Conservation (phyloP, 2,113 vertebrate genomes). For the Mesocricetus auratus region DNA sequence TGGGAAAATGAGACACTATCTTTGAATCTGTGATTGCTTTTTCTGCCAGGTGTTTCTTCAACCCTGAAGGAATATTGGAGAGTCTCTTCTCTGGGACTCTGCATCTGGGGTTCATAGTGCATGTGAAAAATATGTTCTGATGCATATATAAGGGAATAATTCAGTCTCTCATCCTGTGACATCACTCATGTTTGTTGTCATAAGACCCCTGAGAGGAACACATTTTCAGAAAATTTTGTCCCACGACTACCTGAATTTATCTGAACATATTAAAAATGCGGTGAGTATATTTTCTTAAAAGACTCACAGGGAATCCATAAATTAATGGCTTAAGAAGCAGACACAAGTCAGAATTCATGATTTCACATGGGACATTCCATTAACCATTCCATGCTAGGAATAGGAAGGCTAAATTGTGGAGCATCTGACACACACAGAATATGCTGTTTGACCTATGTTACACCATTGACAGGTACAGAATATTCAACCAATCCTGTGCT, state of each 20-base stretch:
- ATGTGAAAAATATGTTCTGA: neutral
- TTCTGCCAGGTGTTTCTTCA: neutral
- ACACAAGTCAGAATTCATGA: neutral
- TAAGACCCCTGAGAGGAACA: neutral
- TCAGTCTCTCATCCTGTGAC: neutral
- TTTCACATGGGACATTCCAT: neutral
- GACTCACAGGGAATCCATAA: neutral
- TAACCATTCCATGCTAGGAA: neutral
- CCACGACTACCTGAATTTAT: neutral
- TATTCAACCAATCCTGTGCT: too few species aligned
- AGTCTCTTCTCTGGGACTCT: neutral
- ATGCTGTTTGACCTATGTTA: neutral
- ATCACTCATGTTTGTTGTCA: neutral
- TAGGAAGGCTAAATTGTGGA: neutral
- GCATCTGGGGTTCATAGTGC: too few species aligned
- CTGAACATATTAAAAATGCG: neutral
- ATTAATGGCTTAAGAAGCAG: neutral
- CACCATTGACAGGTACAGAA: too few species aligned
- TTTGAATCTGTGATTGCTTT: neutral
- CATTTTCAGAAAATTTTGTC: neutral
- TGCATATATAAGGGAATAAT: too few species aligned
- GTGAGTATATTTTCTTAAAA: neutral
- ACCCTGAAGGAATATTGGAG: fast-evolving
- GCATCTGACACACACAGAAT: fast-evolving
- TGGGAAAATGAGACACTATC: neutral